phyloP scores from a whole-genome alignment of 2,113 vertebrate species.

The Asarcornis scutulata region DNA sequence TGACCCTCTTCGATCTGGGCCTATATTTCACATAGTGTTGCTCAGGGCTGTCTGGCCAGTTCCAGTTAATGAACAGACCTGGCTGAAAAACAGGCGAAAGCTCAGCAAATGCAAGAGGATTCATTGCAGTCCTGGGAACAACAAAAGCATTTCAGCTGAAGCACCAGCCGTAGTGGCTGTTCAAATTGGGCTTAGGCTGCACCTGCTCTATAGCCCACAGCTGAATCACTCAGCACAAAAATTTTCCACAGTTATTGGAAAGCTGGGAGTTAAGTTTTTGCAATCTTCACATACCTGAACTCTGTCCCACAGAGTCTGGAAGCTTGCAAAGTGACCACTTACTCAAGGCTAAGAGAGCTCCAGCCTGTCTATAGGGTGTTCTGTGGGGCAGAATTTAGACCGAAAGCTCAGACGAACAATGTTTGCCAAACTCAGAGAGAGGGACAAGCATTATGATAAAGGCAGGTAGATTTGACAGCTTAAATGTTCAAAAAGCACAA shows the following conservation, averaged over 20 bases:
- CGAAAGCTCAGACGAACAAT: neutral
- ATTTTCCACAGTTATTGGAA: neutral
- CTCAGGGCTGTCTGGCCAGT: neutral
- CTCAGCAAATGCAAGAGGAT: neutral
- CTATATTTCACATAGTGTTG: neutral
- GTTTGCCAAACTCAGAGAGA: neutral
- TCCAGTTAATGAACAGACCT: neutral
- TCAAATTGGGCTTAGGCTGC: neutral
- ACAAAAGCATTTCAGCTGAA: neutral
- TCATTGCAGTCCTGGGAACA: neutral
- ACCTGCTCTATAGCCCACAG: neutral
- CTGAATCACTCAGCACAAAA: neutral
- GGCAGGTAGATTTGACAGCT: neutral
- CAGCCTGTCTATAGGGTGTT: neutral
- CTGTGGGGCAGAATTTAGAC: accelerated
- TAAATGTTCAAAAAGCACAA: neutral
- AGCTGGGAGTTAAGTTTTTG: neutral
- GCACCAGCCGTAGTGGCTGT: neutral
- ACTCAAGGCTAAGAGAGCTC: no score
- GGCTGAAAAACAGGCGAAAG: neutral
- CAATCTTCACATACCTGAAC: neutral
- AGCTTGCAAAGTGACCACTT: neutral
- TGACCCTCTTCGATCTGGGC: neutral
- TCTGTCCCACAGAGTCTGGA: neutral
- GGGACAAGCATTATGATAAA: neutral